A percentile compares a stretch with the other conserved stretches of the same genome.
phyloP scores from a whole-genome alignment of 2,113 vertebrate species.

The Meles meles region DNA sequence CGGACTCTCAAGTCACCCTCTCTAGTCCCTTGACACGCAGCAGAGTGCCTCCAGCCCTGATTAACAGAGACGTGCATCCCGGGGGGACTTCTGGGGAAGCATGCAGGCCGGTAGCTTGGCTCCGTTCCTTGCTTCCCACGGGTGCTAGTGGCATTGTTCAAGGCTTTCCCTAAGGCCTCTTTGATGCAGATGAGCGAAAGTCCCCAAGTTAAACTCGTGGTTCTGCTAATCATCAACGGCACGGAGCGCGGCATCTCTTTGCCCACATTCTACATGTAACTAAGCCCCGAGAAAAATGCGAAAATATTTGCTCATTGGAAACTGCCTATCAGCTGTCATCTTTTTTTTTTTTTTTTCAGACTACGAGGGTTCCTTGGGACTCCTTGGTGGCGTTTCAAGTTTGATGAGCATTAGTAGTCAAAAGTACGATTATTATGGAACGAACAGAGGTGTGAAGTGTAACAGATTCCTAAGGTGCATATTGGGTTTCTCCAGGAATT shows the following conservation, averaged over 20 bases:
- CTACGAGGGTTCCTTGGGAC: neutral
- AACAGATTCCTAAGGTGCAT: neutral
- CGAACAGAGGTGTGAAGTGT: neutral
- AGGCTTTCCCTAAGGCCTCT: neutral
- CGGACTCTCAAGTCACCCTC: neutral
- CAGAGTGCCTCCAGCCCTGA: neutral
- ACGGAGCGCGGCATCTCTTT: neutral
- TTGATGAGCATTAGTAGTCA: neutral
- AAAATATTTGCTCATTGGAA: neutral
- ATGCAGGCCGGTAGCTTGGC: neutral
- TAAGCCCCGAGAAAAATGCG: neutral
- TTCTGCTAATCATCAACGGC: neutral
- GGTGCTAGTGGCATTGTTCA: neutral
- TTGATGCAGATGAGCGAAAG: neutral
- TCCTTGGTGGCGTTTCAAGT: neutral
- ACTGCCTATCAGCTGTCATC: neutral
- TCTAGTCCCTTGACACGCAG: neutral
- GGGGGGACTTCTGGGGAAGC: neutral
- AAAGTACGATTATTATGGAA: neutral
- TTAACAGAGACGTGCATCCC: neutral
- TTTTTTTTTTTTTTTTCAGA: conserved; percentile 5
- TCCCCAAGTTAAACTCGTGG: neutral
- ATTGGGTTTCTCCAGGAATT: neutral
- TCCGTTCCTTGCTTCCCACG: neutral
- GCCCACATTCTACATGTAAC: neutral